Evolutionary conservation across 2,113 vertebrate genomes (phyloP), one percentile per base, ranked within the genome.

Genomic region (Vulpes ferrilata): DNA sequence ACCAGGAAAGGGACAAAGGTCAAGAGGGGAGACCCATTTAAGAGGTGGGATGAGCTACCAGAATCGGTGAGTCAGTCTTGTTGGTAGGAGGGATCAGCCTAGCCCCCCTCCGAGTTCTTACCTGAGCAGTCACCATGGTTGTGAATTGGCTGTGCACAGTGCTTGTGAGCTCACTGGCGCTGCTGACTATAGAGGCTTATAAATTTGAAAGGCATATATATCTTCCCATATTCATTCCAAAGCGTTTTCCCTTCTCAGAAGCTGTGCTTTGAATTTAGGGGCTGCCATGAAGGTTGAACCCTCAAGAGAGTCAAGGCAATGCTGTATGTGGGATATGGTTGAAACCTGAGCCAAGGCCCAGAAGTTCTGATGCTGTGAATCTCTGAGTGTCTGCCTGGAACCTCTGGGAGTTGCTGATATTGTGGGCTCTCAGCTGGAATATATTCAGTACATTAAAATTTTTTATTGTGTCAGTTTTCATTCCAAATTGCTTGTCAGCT

Each of bases 241-340:
- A 93, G 65, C 20, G n/a, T 67, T 94, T 93, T 88, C 38, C 32
- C 23, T 88, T 38, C 27, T 93, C 69, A 86, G 32, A 96, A 95
- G 74, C 65, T 86, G 48, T 69, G 76, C 80, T 97, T 93, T 94
- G 85, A 94, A 93, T 91, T 92, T 85, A 86, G 73, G 94, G 38
- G n/a, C 48, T 85, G 48, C 60, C 35, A 8, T 9, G 78, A 86
- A 91, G 79, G 60, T 32, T 25, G n/a, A 64, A 57, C 30, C 81
- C 80, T 78, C 80, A 60, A 10, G 92, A 84, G 73, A 95, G 51
- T 20, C 10, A 35, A 89, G 32, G 30, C 65, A 19, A 43, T 78
- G 81, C 32, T 53, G 23, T 48, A 30, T 17, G 30, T 11, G 80
- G 89, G 43, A 69, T 69, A 11, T 43, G 32, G 81, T 20, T 86